phyloP scores from a whole-genome alignment of 2,797 vertebrate species.

The Pyrrhura leucotis region DNA sequence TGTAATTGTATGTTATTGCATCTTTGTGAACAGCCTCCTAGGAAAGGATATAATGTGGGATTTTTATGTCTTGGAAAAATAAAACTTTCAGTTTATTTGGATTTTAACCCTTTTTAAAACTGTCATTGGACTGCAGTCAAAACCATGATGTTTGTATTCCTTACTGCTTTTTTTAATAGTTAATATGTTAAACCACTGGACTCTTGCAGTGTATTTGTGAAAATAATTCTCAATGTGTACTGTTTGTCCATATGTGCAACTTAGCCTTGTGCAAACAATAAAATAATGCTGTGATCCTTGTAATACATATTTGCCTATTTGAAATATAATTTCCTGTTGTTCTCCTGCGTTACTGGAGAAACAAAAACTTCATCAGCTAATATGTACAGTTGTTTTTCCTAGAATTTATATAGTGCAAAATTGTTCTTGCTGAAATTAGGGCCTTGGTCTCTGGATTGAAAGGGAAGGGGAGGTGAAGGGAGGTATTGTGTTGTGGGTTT shows the following conservation, averaged over 20 bases:
- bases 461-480: not conserved
- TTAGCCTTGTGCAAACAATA: conserved; percentile 77
- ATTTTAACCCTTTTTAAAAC: conserved; percentile 32
- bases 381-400: not conserved
- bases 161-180: conserved; percentile 65
- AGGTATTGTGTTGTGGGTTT: not conserved
- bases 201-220: conserved; percentile 75
- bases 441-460: not conserved
- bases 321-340: not conserved
- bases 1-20: conserved; percentile 61
- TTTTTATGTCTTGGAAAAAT: conserved; percentile 54
- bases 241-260: conserved; percentile 72
- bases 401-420: not conserved
- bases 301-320: conserved; percentile 28
- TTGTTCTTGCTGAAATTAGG: not conserved
- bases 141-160: conserved; percentile 68
- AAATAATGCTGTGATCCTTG: conserved; percentile 68
- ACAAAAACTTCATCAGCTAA: not conserved
- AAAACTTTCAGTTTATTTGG: conserved; percentile 43
- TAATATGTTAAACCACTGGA: conserved; percentile 75
- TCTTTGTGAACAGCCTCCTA: conserved; percentile 31
- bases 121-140: conserved; percentile 65
- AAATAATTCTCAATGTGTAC: conserved; percentile 64
- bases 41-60: not conserved
- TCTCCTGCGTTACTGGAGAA: not conserved